These are phyloP conservation scores for Malurus cyaneus DNA, from an alignment of 2,113 vertebrate genomes.

Conservation along the genomic window DNA sequence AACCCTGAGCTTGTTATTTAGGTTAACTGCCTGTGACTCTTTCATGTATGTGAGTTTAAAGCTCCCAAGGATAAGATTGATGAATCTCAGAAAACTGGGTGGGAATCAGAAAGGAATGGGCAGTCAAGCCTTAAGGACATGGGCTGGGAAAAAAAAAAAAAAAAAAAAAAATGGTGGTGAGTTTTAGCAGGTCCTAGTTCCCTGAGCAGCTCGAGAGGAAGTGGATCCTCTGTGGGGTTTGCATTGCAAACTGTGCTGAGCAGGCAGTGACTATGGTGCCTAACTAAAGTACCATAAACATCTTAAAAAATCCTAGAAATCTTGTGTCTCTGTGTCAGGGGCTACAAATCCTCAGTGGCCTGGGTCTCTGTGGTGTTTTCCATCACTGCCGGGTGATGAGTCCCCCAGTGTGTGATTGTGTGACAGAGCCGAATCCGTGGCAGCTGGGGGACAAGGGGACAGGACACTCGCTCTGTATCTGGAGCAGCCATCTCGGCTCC, in stretches of 20 bases:
- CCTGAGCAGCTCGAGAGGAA: background rate
- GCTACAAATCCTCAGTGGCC: background rate
- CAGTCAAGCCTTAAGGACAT: background rate
- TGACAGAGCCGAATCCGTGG: fast-evolving
- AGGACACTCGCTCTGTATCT: background rate
- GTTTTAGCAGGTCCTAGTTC: background rate
- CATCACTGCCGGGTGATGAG: background rate
- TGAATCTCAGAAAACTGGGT: background rate
- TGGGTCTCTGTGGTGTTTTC: fast-evolving
- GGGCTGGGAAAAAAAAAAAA: background rate
- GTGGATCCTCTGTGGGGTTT: background rate
- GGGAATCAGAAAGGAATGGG: background rate
- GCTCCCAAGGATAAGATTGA: background rate
- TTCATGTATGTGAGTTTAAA: background rate
- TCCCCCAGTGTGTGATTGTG: background rate
- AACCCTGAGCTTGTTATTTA: background rate
- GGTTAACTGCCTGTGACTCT: background rate
- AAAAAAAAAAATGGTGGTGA: background rate
- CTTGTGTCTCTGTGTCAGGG: background rate
- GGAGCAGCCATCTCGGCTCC: conserved; percentile 43
- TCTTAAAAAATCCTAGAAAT: background rate
- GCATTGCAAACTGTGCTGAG: background rate
- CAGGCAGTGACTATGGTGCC: background rate
- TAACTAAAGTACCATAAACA: background rate
- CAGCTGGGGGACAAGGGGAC: background rate